These are phyloP conservation scores for Panagrolaimus sp. DNA, from an alignment of 1,140 invertebrate genomes.

Conservation along the genomic window DNA sequence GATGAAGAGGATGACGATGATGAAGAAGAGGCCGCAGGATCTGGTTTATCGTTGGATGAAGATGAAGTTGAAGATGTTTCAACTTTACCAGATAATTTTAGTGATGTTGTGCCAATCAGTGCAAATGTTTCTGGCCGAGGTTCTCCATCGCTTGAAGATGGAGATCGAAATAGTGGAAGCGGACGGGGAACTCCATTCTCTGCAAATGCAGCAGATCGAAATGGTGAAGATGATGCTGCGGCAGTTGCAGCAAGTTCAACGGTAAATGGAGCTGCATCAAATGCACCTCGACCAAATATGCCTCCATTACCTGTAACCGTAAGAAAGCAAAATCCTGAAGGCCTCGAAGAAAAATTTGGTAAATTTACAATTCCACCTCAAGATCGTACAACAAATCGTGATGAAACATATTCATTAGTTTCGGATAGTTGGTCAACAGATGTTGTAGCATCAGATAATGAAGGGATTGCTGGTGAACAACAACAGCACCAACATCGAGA, in stretches of 20 bases:
- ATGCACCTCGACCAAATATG: constrained; percentile 36
- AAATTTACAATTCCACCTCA: constrained; percentile 78
- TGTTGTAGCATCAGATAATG: constrained; percentile 86
- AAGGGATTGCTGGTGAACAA: constrained; percentile 61
- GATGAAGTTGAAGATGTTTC: constrained; percentile 71
- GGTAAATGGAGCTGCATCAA: constrained; percentile 28
- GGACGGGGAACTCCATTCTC: constrained; percentile 82
- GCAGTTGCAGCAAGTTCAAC: constrained; percentile 33
- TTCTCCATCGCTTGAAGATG: constrained; percentile 68
- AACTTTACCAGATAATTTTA: constrained; percentile 65
- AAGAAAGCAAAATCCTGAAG: constrained; percentile 68
- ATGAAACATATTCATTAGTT: constrained; percentile 58
- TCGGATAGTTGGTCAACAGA: constrained; percentile 92
- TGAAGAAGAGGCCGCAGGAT: constrained; percentile 19
- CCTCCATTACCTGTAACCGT: constrained; percentile 65
- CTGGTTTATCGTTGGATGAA: constrained; percentile 60
- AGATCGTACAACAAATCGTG: constrained; percentile 44
- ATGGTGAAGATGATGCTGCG: constrained; percentile 21
- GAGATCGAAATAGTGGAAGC: constrained; percentile 66
- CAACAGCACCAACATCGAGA: constrained; percentile 12
- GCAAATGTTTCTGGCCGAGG: constrained; percentile 80
- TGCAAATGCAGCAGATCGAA: constrained; percentile 22
- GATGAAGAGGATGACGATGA: constrained; percentile 48
- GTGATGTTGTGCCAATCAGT: constrained; percentile 78
- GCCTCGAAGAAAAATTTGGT: constrained; percentile 96